Evolutionary conservation across 2,113 vertebrate species (phyloP).

Genomic region (Sander vitreus): DNA sequence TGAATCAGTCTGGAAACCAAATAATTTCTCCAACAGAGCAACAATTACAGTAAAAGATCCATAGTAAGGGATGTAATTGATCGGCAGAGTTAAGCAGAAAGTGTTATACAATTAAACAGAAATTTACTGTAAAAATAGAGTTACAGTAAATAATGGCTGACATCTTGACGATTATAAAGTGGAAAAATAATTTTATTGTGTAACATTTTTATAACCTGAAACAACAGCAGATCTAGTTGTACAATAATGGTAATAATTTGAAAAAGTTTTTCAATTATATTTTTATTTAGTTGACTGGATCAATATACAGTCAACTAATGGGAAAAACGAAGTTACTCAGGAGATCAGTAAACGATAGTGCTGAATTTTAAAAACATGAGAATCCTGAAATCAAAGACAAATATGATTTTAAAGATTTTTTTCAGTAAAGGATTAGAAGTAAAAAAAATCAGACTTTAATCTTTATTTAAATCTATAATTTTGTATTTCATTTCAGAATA

Average conservation of each 20-base stretch:
- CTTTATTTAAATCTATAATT: neutral
- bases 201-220: neutral
- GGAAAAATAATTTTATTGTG: neutral
- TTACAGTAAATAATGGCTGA: neutral
- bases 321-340: no score
- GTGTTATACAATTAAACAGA: neutral
- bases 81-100: constrained; percentile 50
- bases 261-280: neutral
- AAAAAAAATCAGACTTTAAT: neutral
- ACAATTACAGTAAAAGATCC: constrained; percentile 73
- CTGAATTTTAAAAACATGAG: no score
- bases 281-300: neutral
- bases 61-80: constrained; percentile 63
- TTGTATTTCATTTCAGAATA: neutral
- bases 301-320: no score
- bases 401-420: no score
- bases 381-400: no score
- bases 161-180: neutral
- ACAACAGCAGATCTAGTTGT: neutral
- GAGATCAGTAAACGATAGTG: no score
- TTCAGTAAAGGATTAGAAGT: no score
- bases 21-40: constrained; percentile 54
- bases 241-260: neutral
- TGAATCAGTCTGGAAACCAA: constrained; percentile 49
- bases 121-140: neutral